These are phyloP conservation scores for Pomacea canaliculata DNA, from an alignment of 2,888 invertebrate genomes.

Conservation along the genomic window DNA sequence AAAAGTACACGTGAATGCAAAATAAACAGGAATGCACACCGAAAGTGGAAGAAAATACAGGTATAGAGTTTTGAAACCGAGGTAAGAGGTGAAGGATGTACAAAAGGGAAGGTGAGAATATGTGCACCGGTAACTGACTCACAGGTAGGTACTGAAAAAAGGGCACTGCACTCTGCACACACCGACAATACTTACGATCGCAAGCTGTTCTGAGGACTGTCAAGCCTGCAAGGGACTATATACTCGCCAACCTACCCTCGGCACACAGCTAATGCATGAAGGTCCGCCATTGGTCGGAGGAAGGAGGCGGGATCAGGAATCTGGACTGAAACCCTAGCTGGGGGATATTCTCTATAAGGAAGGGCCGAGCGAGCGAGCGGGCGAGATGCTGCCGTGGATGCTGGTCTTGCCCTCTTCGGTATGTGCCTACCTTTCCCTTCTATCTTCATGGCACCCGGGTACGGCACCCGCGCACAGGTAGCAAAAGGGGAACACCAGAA, in stretches of 20 bases:
- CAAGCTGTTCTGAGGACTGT: slow-evolving; percentile 28
- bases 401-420: slow-evolving; percentile 3
- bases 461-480: neutral
- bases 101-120: neutral
- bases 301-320: slow-evolving; percentile 13
- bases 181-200: slow-evolving; percentile 33
- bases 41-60: neutral
- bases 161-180: neutral
- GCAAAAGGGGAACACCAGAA: neutral
- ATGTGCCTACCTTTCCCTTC: slow-evolving; percentile 2
- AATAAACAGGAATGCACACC: slow-evolving; percentile 2
- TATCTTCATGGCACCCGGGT: neutral
- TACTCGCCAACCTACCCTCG: slow-evolving; percentile 13
- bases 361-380: slow-evolving; percentile 22
- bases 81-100: neutral
- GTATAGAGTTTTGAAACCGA: slow-evolving; percentile 1
- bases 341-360: slow-evolving; percentile 31
- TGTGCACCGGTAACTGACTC: slow-evolving; percentile 1
- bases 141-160: neutral
- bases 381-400: neutral
- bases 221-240: slow-evolving; percentile 15
- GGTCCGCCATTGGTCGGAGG: slow-evolving; percentile 26
- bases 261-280: slow-evolving; percentile 21
- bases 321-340: slow-evolving; percentile 21
- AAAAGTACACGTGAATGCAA: neutral